Evolutionary conservation across 2,888 invertebrate genomes (phyloP), one percentile per base, ranked within the genome.

Genomic region (Andrena camellia): DNA sequence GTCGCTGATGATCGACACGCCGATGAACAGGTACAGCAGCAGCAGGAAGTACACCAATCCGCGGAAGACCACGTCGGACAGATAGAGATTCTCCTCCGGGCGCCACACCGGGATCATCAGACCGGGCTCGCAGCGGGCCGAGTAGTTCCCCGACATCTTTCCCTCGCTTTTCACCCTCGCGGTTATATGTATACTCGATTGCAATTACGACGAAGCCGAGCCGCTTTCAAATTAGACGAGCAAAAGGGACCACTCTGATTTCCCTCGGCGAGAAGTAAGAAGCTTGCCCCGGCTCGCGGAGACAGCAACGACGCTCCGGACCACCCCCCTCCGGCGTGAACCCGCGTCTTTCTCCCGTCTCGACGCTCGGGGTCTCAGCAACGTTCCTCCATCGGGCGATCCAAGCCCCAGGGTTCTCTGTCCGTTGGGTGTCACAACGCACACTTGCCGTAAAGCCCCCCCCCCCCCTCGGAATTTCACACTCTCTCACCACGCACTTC

Each of bases 1-100:
- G 94, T 99, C 99, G 89, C 99, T 99, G 87, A 99, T 97, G 94
- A 99, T 99, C 89, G 99, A 99, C 63, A 99, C 99, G 76, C 99
- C 99, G 93, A 99, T 97, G 95, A 99, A 99, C 94, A 99, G 96
- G 94, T 99, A 99, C 91, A 97, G 95, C 94, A 99, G 96, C 64
- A 96, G 95, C 69, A 98, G 89, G 95, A 99, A 98, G 95, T 99
- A 99, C 83, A 98, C 96, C 84, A 97, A 91, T 60, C 99, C 99
- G 42, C 99, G 96, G 81, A 98, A 95, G 85, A 98, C 95, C 85
- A 97, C 96, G 92, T 98, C 98, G 74, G 96, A 95, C 66, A 96
- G 94, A 69, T 97, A 95, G 71, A 98, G 96, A 94, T 97, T 96
- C 48, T 96, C 96, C 90, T 96, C 95, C n/a, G 99, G 99, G 89